A percentile compares a stretch with the other conserved stretches of the same genome.
Evolutionary conservation across 2,797 vertebrate genomes (phyloP).

Genomic region (Helarctos malayanus): DNA sequence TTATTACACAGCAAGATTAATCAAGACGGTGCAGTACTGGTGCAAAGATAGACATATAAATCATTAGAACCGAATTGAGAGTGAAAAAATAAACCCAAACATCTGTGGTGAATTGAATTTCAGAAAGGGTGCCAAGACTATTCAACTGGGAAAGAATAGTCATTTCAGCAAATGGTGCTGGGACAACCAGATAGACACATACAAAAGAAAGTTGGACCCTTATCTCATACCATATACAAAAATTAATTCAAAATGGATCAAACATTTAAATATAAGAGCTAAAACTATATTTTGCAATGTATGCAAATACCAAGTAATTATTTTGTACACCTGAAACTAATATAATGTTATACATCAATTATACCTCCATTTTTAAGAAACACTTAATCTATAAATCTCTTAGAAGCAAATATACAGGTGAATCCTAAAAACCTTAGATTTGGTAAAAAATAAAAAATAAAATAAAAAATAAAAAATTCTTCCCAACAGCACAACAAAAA

Average conservation of each 20-base stretch:
- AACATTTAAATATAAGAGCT: neutral
- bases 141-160: neutral
- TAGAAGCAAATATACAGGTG: neutral
- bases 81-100: neutral
- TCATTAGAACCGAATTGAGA: neutral
- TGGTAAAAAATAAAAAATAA: neutral
- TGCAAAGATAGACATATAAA: neutral
- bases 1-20: neutral
- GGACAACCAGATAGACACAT: neutral
- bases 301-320: neutral
- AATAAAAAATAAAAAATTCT: neutral
- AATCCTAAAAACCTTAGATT: neutral
- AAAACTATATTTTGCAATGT: neutral
- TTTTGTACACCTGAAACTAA: neutral
- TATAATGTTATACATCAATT: neutral
- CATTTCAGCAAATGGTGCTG: neutral
- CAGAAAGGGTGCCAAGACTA: neutral
- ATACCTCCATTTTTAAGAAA: neutral
- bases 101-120: neutral
- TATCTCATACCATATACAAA: neutral
- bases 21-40: neutral
- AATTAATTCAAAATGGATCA: neutral
- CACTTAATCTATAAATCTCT: neutral
- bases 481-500: constrained; percentile 13
- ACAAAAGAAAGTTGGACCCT: neutral